Percentiles rank a stretch among this genome's conserved stretches.
Evolutionary conservation across 2,797 vertebrate species (phyloP).

Genomic region (Eulemur rubriventer): DNA sequence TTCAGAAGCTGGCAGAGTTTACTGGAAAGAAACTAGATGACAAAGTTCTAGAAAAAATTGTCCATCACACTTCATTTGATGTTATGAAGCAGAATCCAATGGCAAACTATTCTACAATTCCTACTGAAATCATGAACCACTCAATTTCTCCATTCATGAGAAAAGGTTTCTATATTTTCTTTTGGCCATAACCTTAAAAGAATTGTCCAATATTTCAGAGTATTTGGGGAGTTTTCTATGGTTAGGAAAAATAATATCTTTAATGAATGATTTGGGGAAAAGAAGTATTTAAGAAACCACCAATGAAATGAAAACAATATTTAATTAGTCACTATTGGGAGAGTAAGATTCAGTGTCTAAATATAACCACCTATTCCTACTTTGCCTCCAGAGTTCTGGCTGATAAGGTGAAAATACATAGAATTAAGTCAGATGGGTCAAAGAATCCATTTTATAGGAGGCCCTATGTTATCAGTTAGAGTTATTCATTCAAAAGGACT

Average conservation of each 20-base stretch:
- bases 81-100: slow-evolving; percentile 81
- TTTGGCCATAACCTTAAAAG: not conserved
- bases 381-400: not conserved
- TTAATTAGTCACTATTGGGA: not conserved
- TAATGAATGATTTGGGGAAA: slow-evolving; percentile 7
- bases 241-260: not conserved
- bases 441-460: not conserved
- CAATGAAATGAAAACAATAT: not conserved
- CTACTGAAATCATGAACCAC: slow-evolving; percentile 72
- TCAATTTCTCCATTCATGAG: slow-evolving; percentile 81
- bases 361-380: not conserved
- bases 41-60: slow-evolving; percentile 68
- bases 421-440: not conserved
- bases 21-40: slow-evolving; percentile 70
- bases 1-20: slow-evolving; percentile 74
- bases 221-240: not conserved
- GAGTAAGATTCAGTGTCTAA: not conserved
- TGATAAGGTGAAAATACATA: not conserved
- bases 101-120: slow-evolving; percentile 70
- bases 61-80: slow-evolving; percentile 76
- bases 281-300: not conserved
- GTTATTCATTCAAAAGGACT: not conserved
- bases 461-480: not conserved
- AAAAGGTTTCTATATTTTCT: slow-evolving; percentile 72
- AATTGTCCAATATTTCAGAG: not conserved